Percentiles rank a stretch among this genome's conserved stretches.
Evolutionary conservation across 2,797 vertebrate species (phyloP).

Genomic region (Girardinus metallicus): DNA sequence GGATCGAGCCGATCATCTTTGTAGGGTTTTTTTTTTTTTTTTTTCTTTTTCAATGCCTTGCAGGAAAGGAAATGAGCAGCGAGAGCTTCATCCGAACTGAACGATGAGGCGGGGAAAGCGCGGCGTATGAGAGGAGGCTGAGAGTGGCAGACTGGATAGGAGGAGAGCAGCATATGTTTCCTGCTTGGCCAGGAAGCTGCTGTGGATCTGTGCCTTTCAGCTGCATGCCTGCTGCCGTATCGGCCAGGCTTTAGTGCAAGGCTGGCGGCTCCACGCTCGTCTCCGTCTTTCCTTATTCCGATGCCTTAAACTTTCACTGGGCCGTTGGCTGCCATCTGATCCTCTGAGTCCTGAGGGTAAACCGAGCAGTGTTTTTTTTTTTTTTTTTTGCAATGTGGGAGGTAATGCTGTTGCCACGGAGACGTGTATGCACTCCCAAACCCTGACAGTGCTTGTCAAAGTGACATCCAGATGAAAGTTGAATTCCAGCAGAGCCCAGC

Average conservation of each 20-base stretch:
- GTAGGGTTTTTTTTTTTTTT: slow-evolving; percentile 52
- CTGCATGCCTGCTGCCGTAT: slow-evolving; percentile 16
- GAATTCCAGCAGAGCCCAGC: neutral
- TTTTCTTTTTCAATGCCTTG: slow-evolving; percentile 49
- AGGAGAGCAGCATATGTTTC: slow-evolving; percentile 28
- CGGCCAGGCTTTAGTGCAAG: neutral
- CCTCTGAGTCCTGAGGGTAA: neutral
- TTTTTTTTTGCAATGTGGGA: neutral
- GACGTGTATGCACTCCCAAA: neutral
- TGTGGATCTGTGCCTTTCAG: slow-evolving; percentile 35
- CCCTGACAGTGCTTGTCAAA: neutral
- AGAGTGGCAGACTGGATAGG: slow-evolving; percentile 18
- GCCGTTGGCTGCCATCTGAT: neutral
- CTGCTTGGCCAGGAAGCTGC: slow-evolving; percentile 20
- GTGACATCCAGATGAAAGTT: slow-evolving; percentile 1
- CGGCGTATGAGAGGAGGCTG: slow-evolving; percentile 18
- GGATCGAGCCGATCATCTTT: slow-evolving; percentile 59
- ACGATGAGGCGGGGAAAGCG: slow-evolving; percentile 25
- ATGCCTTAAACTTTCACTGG: neutral
- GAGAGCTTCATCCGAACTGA: slow-evolving; percentile 21
- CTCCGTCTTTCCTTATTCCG: neutral
- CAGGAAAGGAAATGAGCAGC: slow-evolving; percentile 43
- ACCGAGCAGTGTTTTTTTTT: neutral
- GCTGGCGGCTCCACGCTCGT: neutral
- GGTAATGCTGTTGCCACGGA: neutral